phyloP scores from a whole-genome alignment of 2,888 invertebrate species.

The Aricia artaxerxes region DNA sequence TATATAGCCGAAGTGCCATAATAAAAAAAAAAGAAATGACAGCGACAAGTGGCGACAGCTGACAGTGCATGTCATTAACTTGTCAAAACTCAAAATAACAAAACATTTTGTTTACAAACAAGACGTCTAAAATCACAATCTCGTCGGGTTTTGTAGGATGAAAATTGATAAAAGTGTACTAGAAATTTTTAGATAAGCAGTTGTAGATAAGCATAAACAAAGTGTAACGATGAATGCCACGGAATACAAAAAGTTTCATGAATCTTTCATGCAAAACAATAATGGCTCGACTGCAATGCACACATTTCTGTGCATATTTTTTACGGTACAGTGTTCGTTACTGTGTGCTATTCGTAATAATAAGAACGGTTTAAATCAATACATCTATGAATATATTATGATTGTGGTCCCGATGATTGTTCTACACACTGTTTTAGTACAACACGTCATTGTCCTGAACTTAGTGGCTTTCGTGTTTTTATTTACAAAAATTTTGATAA shows the following conservation, averaged over 20 bases:
- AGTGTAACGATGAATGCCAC: conserved; percentile 49
- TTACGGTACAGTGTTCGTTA: conserved; percentile 63
- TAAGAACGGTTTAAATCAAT: conserved; percentile 48
- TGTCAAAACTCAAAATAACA: background rate
- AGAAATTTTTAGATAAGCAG: background rate
- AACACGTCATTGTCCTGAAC: conserved; percentile 59
- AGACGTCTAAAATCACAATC: background rate
- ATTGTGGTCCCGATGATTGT: conserved; percentile 79
- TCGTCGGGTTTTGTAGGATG: background rate
- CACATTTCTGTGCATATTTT: conserved; percentile 67
- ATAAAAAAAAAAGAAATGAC: too few species aligned
- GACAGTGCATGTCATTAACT: background rate
- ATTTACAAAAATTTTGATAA: conserved; percentile 44
- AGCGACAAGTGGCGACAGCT: background rate
- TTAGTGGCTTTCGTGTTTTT: conserved; percentile 50
- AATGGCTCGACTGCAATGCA: conserved; percentile 77
- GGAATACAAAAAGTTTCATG: conserved; percentile 74
- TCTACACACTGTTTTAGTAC: conserved; percentile 76
- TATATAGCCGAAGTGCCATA: too few species aligned
- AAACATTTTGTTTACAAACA: background rate
- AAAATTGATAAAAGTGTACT: background rate
- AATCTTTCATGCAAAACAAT: conserved; percentile 77
- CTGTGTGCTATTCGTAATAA: conserved; percentile 51
- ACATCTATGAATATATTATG: conserved; percentile 76
- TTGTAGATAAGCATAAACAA: background rate